Conservation (phyloP, 2,113 vertebrate genomes). For the Pteruthius melanotis region DNA sequence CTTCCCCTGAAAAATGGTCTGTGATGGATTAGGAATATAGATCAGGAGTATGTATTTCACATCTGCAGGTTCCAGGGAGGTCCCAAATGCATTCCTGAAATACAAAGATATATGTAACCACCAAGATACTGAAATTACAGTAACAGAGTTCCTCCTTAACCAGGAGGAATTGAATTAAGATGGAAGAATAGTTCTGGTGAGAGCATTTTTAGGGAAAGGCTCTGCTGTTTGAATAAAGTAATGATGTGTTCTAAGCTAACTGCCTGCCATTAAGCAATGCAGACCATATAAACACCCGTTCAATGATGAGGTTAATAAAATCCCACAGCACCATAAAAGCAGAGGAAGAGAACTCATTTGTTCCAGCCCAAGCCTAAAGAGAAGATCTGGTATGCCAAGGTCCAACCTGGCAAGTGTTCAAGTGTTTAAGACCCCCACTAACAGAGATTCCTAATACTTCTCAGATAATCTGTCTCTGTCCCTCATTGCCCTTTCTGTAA, state of each 20-base stretch:
- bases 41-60: neutral
- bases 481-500: neutral
- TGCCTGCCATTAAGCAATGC: neutral
- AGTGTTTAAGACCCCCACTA: neutral
- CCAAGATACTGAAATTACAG: neutral
- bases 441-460: neutral
- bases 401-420: neutral
- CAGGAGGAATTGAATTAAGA: neutral
- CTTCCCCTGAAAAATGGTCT: neutral
- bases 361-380: neutral
- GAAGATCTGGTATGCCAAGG: neutral
- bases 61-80: neutral
- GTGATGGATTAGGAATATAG: neutral
- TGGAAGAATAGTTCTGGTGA: neutral
- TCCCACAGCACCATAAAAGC: neutral
- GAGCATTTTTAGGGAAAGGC: neutral
- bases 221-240: neutral
- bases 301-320: neutral
- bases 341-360: neutral
- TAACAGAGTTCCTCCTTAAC: neutral
- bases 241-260: neutral
- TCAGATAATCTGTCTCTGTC: neutral
- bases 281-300: neutral
- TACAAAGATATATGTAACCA: neutral
- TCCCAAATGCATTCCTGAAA: neutral